A percentile compares a stretch with the other conserved stretches of the same genome.
Evolutionary conservation across 2,888 invertebrate genomes (phyloP).

Genomic region (Standfussiana lucernea): DNA sequence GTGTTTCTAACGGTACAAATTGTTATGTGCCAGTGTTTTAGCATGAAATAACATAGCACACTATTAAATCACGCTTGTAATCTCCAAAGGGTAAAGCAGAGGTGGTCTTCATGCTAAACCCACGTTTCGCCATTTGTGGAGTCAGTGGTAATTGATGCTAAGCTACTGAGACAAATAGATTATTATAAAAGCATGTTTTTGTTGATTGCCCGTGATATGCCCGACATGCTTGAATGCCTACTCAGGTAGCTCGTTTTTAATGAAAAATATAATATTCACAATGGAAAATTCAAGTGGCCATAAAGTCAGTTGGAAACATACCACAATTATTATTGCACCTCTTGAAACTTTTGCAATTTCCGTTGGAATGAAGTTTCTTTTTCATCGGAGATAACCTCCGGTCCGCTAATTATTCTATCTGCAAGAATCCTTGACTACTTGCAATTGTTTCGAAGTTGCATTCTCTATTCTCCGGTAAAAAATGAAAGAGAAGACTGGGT

Average conservation of each 20-base stretch:
- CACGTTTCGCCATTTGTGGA: neutral
- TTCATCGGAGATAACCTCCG: conserved; percentile 66
- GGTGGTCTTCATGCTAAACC: neutral
- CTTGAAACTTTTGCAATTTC: conserved; percentile 61
- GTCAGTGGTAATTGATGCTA: neutral
- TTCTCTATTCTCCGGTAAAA: conserved; percentile 57
- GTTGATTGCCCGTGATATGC: neutral
- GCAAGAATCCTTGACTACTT: conserved; percentile 63
- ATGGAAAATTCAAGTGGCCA: conserved; percentile 18
- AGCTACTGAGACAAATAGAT: neutral
- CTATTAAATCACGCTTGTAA: neutral
- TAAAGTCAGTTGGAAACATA: conserved; percentile 56
- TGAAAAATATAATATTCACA: conserved; percentile 18
- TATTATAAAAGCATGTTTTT: neutral
- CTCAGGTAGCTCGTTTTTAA: neutral
- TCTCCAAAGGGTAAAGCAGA: neutral
- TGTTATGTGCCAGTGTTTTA: conserved; percentile 1
- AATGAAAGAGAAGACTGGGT: conserved; percentile 56
- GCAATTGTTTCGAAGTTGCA: conserved; percentile 66
- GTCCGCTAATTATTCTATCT: conserved; percentile 67
- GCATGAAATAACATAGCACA: neutral
- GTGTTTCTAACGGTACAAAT: conserved; percentile 3
- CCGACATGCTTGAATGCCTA: neutral
- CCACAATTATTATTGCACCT: conserved; percentile 58
- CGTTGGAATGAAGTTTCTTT: conserved; percentile 66